These are phyloP conservation scores for Melieria crassipennis DNA, from an alignment of 2,888 invertebrate species.

Conservation along the genomic window DNA sequence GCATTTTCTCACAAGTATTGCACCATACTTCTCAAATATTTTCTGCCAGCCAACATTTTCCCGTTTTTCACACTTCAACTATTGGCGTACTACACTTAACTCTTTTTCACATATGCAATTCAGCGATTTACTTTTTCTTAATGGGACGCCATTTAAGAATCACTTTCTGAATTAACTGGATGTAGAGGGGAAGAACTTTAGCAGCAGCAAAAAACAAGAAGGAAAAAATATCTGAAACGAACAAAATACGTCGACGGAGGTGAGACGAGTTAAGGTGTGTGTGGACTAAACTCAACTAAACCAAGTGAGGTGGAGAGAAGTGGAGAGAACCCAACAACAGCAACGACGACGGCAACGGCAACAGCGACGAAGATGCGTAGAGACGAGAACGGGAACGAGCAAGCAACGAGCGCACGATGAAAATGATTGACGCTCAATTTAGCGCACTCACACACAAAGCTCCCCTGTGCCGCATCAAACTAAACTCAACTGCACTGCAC, in stretches of 20 bases:
- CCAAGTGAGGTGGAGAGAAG: constrained; percentile 32
- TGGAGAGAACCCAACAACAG: constrained; percentile 20
- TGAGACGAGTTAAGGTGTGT: constrained; percentile 51
- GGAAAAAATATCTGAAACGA: constrained; percentile 29
- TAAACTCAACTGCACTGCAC: background rate
- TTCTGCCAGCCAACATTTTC: background rate
- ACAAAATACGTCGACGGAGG: constrained; percentile 56
- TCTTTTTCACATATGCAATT: no score
- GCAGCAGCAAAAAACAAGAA: constrained; percentile 24
- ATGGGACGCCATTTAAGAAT: constrained; percentile 38
- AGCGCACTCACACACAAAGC: constrained; percentile 24
- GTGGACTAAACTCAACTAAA: constrained; percentile 54
- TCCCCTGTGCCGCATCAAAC: constrained; percentile 15
- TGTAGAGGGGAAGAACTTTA: constrained; percentile 31
- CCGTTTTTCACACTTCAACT: background rate
- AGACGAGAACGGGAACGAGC: constrained; percentile 19
- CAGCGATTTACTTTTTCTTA: constrained; percentile 7
- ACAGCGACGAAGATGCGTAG: constrained; percentile 1
- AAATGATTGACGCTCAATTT: constrained; percentile 30
- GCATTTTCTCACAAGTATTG: constrained; percentile 10
- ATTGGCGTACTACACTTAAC: no score
- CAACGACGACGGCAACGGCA: background rate
- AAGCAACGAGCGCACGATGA: constrained; percentile 14
- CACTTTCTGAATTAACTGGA: constrained; percentile 28
- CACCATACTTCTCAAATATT: constrained; percentile 4